phyloP scores from a whole-genome alignment of 2,113 vertebrate species.

The Theristicus caerulescens region DNA sequence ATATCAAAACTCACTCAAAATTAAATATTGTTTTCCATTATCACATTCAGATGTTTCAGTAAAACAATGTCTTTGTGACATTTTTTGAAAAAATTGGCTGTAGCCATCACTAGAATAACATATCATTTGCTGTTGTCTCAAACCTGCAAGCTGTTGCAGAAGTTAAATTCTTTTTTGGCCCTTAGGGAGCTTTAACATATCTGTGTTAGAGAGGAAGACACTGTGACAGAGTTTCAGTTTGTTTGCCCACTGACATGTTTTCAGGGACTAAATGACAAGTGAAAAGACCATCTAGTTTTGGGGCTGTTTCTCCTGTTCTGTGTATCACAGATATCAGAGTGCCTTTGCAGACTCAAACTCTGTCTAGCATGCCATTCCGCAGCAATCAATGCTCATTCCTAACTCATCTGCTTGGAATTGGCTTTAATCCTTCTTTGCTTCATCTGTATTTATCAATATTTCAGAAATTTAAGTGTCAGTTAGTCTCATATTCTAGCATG shows the following conservation, averaged over 20 bases:
- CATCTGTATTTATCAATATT: neutral
- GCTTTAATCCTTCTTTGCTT: neutral
- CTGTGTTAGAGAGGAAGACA: neutral
- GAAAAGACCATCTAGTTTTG: neutral
- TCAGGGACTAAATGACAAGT: neutral
- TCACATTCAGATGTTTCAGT: neutral
- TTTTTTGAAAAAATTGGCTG: neutral
- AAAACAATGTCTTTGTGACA: neutral
- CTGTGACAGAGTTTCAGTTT: neutral
- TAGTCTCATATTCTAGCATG: neutral
- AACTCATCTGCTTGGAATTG: neutral
- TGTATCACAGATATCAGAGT: neutral
- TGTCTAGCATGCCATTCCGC: neutral
- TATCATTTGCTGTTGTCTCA: neutral
- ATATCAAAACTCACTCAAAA: neutral
- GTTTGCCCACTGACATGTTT: neutral
- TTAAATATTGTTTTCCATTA: neutral
- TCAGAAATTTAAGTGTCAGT: neutral
- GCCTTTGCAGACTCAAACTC: neutral
- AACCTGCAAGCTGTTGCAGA: slow-evolving; percentile 4
- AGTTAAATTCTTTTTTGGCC: neutral
- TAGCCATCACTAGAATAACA: neutral
- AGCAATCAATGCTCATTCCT: neutral
- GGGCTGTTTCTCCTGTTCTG: neutral
- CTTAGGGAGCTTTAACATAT: neutral